Conservation (phyloP, 2,888 invertebrate species). For the Caenorhabditis afra region DNA sequence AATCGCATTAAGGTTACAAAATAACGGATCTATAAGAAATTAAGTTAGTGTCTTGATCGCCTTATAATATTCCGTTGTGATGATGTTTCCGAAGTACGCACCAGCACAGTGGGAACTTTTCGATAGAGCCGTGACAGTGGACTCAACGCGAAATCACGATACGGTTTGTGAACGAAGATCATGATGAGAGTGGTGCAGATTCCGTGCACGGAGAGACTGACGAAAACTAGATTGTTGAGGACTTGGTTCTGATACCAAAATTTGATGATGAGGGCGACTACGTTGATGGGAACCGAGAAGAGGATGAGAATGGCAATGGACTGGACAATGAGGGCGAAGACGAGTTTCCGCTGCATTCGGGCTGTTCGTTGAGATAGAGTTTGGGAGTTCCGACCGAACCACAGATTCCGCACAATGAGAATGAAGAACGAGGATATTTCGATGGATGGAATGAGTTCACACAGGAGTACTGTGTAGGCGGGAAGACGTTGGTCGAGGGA, state of each 20-base stretch:
- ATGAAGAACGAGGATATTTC: neutral
- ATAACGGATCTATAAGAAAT: too few species aligned
- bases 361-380: neutral
- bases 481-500: neutral
- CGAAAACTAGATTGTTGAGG: slow-evolving; percentile 11
- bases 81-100: too few species aligned
- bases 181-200: slow-evolving; percentile 2
- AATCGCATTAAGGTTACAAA: too few species aligned
- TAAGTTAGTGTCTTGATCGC: too few species aligned
- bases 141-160: slow-evolving; percentile 5
- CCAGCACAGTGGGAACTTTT: too few species aligned
- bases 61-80: too few species aligned
- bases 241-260: slow-evolving; percentile 6
- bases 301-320: neutral
- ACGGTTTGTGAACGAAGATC: slow-evolving; percentile 12
- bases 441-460: neutral
- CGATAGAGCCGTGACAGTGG: too few species aligned
- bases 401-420: neutral
- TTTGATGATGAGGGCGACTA: neutral
- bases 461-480: neutral
- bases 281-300: neutral
- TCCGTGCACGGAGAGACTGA: slow-evolving; percentile 1
- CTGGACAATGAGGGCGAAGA: neutral
- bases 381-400: neutral
- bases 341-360: neutral